Base-by-base conservation (phyloP, 2,888 invertebrate genomes). In the Heliconius erato region DNA sequence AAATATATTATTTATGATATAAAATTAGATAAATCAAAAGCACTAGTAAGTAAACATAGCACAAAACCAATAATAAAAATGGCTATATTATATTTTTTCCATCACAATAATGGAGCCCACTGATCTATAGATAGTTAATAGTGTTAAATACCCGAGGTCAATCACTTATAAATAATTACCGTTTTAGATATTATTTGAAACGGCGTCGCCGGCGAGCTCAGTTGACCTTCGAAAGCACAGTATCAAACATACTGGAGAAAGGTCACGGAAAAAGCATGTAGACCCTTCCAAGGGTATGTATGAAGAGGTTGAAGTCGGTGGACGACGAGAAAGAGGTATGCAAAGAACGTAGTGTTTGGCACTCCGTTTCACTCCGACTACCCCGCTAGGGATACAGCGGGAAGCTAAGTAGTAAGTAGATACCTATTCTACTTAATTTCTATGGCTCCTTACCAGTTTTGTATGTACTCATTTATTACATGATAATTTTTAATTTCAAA, bases 21-120 rank as follows among this genome's bases (percentile, higher is more conserved):
- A 72, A 44, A 72, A 44, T 44, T 26, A 44, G n/a, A 26, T 40
- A n/a, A 26, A 72, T n/a, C n/a, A 76, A 35, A 1, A 28, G 54
- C 28, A n/a, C n/a, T n/a, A 26, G 11, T 11, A 74, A 74, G 32
- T 74, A 74, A 76, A 63, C 35, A 59, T 32, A 76, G 35, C 35
- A 76, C n/a, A 59, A 35, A 76, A 59, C n/a, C 6, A 35, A 76
- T 35, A 76, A 35, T 76, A 76, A 63, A 35, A 40, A 59, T 63
- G 16, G 35, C 7, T 23, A 35, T 76, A 35, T 63, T 59, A n/a
- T 28, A 16, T 74, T 35, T 76, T 23, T 28, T 12, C 35, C 35
- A 19, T 59, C 35, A 32, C 54, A 23, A 14, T 63, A 76, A 35
- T 35, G 35, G 26, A 63, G 63, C 32, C 16, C 76, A 16, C 32